A percentile compares a stretch with the other conserved stretches of the same genome.
These are phyloP conservation scores for Drosophila littoralis DNA, from an alignment of 1,140 invertebrate genomes.

Conservation along the genomic window DNA sequence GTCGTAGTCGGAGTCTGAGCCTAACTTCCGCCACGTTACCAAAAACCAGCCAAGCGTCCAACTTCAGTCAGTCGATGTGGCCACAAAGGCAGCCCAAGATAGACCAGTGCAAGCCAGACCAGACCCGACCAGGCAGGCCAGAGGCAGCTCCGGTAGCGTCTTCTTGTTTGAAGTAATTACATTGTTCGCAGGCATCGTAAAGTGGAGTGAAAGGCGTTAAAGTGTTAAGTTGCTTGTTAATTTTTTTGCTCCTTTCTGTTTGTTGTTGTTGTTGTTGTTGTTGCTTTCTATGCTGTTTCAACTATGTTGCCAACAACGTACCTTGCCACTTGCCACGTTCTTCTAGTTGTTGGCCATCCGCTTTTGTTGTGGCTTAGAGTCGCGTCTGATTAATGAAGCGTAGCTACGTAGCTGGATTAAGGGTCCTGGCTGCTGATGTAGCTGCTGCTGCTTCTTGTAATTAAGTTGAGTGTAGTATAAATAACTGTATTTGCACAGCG, in stretches of 20 bases:
- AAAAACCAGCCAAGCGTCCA: slow-evolving; percentile 64
- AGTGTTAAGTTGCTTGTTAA: slow-evolving; percentile 83
- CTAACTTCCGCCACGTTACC: slow-evolving; percentile 26
- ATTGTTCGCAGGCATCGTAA: slow-evolving; percentile 76
- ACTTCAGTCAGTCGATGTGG: slow-evolving; percentile 43
- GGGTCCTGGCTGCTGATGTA: slow-evolving; percentile 42
- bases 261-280: slow-evolving; percentile 5
- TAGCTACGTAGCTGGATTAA: slow-evolving; percentile 78
- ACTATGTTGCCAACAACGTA: slow-evolving; percentile 40
- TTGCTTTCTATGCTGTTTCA: slow-evolving; percentile 22
- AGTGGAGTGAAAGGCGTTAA: slow-evolving; percentile 82
- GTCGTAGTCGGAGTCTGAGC: slow-evolving; percentile 11
- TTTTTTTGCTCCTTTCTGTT: slow-evolving; percentile 55
- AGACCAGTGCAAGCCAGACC: not conserved
- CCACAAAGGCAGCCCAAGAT: slow-evolving; percentile 24
- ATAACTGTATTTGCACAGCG: slow-evolving; percentile 77
- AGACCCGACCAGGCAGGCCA: not conserved
- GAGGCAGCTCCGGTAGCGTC: slow-evolving; percentile 34
- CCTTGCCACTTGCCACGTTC: slow-evolving; percentile 26
- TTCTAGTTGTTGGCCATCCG: slow-evolving; percentile 39
- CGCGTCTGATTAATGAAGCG: slow-evolving; percentile 80
- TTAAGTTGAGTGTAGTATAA: slow-evolving; percentile 83
- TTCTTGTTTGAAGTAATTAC: slow-evolving; percentile 81
- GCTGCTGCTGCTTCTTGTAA: slow-evolving; percentile 66
- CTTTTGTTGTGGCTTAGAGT: slow-evolving; percentile 77